phyloP scores from a whole-genome alignment of 30 jellyfish, hydroid and myxozoan genomes.

The Pseudorhiza aurosa region DNA sequence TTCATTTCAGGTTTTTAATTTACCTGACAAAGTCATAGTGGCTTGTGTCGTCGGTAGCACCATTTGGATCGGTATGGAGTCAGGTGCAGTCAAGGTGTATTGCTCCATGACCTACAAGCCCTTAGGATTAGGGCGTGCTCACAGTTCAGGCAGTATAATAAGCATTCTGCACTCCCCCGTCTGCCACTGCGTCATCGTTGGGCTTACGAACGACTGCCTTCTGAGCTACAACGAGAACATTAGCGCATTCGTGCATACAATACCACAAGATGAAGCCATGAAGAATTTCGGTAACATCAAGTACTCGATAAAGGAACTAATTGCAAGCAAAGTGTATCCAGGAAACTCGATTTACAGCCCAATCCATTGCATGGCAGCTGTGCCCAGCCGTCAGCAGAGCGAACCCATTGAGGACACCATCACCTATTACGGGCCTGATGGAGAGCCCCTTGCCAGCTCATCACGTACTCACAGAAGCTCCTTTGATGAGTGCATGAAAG shows the following conservation, averaged over 20 bases:
- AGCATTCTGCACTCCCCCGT: constrained; percentile 85
- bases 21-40: constrained; percentile 47
- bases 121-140: constrained; percentile 80
- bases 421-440: constrained; percentile 66
- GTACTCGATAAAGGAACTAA: constrained; percentile 57
- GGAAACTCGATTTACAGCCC: constrained; percentile 52
- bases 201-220: constrained; percentile 73
- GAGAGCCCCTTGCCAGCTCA: constrained; percentile 60
- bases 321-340: constrained; percentile 54
- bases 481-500: constrained; percentile 22
- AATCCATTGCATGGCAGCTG: constrained; percentile 91
- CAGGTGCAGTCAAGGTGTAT: constrained; percentile 81
- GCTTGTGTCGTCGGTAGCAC: constrained; percentile 96
- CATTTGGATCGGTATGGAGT: constrained; percentile 89
- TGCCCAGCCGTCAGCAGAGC: constrained; percentile 64
- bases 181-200: constrained; percentile 78
- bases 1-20: constrained; percentile 58
- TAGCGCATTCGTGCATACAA: constrained; percentile 35
- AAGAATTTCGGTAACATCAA: constrained; percentile 27
- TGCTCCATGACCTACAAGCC: constrained; percentile 87
- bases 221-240: constrained; percentile 74
- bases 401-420: constrained; percentile 43
- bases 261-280: constrained; percentile 50
- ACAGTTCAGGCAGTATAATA: constrained; percentile 63
- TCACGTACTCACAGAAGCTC: constrained; percentile 14